Percentiles rank a stretch among this genome's conserved stretches.
Evolutionary conservation across 2,113 vertebrate genomes (phyloP).

Genomic region (Sinocyclocheilus maitianheensis): DNA sequence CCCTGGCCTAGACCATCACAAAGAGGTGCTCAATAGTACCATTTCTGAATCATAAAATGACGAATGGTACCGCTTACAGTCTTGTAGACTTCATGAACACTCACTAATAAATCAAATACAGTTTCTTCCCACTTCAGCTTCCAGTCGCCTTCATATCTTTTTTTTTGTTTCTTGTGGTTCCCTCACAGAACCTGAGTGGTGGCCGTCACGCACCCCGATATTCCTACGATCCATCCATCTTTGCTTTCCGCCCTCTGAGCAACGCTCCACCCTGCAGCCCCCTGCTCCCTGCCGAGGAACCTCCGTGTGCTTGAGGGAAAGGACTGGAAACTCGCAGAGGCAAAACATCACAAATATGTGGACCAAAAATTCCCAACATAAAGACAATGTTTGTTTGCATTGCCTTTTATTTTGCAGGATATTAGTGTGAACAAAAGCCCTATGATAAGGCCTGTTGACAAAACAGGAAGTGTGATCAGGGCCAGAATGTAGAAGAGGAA

Average conservation of each 20-base stretch:
- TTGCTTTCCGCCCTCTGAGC: conserved; percentile 89
- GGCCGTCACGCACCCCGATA: conserved; percentile 79
- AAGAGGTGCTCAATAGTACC: no score
- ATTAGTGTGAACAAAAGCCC: conserved; percentile 39
- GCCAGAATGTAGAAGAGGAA: conserved; percentile 45
- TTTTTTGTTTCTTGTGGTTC: conserved; percentile 24
- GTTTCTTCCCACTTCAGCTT: neutral
- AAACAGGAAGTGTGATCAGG: conserved; percentile 47
- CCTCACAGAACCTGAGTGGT: conserved; percentile 77
- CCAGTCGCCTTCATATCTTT: neutral
- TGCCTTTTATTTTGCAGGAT: conserved; percentile 41
- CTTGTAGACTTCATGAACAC: no score
- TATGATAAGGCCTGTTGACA: conserved; percentile 40
- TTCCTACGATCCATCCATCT: conserved; percentile 85
- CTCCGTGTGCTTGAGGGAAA: conserved; percentile 80
- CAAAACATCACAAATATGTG: conserved; percentile 20
- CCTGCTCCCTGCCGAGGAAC: conserved; percentile 81
- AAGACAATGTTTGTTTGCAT: conserved; percentile 38
- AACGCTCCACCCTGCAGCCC: conserved; percentile 84
- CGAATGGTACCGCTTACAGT: no score
- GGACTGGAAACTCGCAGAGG: conserved; percentile 64
- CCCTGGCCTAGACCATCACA: no score
- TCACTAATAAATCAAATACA: neutral
- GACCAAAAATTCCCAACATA: conserved; percentile 46
- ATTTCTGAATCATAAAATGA: no score